phyloP scores from a whole-genome alignment of 2,113 vertebrate species.

The Oostethus manadensis region DNA sequence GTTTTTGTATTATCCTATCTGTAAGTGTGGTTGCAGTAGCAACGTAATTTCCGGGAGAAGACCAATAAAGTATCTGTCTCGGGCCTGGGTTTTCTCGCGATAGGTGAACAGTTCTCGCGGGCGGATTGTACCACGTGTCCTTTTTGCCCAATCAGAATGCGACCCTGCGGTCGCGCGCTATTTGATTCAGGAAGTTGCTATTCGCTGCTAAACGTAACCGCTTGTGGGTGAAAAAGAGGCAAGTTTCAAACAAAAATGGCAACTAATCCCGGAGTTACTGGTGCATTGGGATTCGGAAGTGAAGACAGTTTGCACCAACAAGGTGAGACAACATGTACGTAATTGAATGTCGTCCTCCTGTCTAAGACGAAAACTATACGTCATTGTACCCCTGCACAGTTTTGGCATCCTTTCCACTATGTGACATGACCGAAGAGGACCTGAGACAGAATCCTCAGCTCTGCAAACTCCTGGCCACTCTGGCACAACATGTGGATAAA shows the following conservation, averaged over 20 bases:
- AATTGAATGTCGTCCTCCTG: not conserved
- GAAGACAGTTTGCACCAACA: constrained; percentile 59
- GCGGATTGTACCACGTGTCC: constrained; percentile 3
- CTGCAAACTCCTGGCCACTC: constrained; percentile 71
- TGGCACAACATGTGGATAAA: constrained; percentile 74
- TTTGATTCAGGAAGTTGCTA: constrained; percentile 45
- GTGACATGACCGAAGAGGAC: constrained; percentile 74
- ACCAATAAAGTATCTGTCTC: too few relatives aligned
- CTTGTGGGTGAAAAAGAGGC: accelerated
- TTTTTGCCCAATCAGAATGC: constrained; percentile 29
- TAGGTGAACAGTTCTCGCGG: not conserved
- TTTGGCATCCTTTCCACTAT: constrained; percentile 69
- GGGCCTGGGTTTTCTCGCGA: not conserved
- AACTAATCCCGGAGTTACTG: not conserved
- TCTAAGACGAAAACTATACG: not conserved
- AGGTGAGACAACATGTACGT: constrained; percentile 35
- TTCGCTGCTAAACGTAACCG: too few relatives aligned
- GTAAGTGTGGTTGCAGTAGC: too few relatives aligned
- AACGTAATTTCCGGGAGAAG: too few relatives aligned
- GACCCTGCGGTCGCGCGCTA: constrained; percentile 34
- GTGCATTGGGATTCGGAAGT: constrained; percentile 28
- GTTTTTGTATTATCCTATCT: too few relatives aligned
- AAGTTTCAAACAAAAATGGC: constrained; percentile 29
- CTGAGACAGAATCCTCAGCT: constrained; percentile 74
- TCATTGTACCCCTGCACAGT: constrained; percentile 35